Conservation (phyloP, 2,888 invertebrate genomes). For the Oxytorus armatus region DNA sequence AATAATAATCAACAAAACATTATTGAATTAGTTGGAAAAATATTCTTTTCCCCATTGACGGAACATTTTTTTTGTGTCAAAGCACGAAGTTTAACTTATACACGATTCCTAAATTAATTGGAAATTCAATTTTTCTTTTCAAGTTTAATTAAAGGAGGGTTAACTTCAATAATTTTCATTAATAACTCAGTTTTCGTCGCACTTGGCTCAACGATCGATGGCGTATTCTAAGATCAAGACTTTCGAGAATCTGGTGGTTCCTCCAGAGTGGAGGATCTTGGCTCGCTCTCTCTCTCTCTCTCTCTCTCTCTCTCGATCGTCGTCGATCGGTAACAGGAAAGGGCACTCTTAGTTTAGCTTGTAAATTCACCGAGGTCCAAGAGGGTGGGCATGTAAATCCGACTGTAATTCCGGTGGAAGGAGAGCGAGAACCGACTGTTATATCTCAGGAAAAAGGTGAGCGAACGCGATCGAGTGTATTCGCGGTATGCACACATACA, state of each 20-base stretch:
- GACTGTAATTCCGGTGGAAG: slow-evolving; percentile 80
- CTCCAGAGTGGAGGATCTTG: slow-evolving; percentile 50
- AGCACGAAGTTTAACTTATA: no score
- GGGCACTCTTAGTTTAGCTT: slow-evolving; percentile 82
- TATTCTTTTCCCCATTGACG: background rate
- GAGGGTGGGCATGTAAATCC: slow-evolving; percentile 78
- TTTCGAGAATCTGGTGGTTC: slow-evolving; percentile 27
- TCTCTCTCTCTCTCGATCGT: slow-evolving; percentile 67
- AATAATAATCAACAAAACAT: no score
- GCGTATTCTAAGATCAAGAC: background rate
- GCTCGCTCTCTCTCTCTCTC: slow-evolving; percentile 70
- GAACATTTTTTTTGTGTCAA: no score
- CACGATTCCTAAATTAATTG: no score
- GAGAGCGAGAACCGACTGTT: slow-evolving; percentile 72
- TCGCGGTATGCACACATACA: background rate
- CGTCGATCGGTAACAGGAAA: slow-evolving; percentile 80
- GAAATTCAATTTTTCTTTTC: no score
- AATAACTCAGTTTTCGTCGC: no score
- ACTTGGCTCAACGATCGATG: slow-evolving; percentile 18
- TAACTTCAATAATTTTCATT: no score
- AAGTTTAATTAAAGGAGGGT: no score
- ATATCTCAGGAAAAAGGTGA: slow-evolving; percentile 44
- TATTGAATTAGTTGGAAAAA: background rate
- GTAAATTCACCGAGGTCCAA: slow-evolving; percentile 78
- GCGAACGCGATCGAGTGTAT: slow-evolving; percentile 33